Base-by-base conservation (phyloP, 2,113 vertebrate species). In the Tachuris rubrigastra region DNA sequence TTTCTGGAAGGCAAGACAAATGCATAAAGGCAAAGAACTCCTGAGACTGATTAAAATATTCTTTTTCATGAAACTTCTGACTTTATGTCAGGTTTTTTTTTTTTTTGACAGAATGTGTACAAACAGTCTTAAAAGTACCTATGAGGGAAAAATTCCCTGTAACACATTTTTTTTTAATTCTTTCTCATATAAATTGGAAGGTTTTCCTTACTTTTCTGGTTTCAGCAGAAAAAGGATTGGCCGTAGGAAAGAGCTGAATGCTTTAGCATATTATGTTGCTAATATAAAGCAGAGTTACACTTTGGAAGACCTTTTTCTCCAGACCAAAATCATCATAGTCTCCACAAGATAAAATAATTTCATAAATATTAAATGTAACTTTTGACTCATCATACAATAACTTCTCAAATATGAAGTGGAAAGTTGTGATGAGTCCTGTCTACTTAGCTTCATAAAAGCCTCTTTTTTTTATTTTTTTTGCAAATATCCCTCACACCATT, bases 221-320 rank as follows among this genome's bases (percentile, higher is more conserved):
- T 44, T 87, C 56, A 65, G 6, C 8, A 78, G 52, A 69, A 85
- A 86, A 80, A 41, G 1, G 11, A 71, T 11, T 55, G 17, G n/a
- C 4, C 14, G 3, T 11, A 76, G 2, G 27, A 83, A 73, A n/a
- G 8, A 56, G 9, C 5, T 76, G 41, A 82, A 85, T 31, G 7
- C 5, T 72, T 73, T 23, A 41, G 9, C 13, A 7, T 37, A 39
- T 33, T 73, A 63, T 0, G 0, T 50, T 75, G 35, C 4, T 59
- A 20, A 53, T 8, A 22, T 20, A 84, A 88, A 84, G 63, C 4
- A 2, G 4, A 1, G 4, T 42, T 74, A 5, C 4, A 74, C 2
- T 74, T 42, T 85, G 31, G 17, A 93, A 78, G 12, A 14, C 2
- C 1, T 63, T 84, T 81, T 81, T 50, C 19, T 75, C 5, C 17